Evolutionary conservation across 1,140 invertebrate species (phyloP), one percentile per base, ranked within the genome.

Genomic region (Trachymyrmex cornetzi): DNA sequence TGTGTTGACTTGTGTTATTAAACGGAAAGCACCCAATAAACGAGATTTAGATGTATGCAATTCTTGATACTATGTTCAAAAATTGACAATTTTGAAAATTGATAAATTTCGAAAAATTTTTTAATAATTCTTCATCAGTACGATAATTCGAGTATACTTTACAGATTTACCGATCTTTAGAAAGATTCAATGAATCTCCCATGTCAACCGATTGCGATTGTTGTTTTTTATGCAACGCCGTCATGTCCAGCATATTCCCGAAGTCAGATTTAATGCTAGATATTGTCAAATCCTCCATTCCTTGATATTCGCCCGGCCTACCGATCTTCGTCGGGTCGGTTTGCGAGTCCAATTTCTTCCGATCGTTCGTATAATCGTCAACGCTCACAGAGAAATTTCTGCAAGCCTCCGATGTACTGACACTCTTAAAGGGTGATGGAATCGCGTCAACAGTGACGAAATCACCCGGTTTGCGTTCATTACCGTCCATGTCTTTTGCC

Each of bases 121-220:
- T 27, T 4, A 38, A 14, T 16, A 14, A 61, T n/a, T 61, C 16
- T 77, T 44, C 16, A 59, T 2, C 14, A 61, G 1, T 59, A 77
- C 9, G 16, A 38, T 77, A 38, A 34, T 53, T 27, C 6, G 24
- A 69, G 12, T 24, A 50, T 74, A 77, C 5, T n/a, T 74, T 14
- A n/a, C 11, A 27, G n/a, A 16, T 85, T 77, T 93, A 90, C 50
- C 94, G 92, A 82, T 95, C 94, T 75, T 95, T 95, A 5, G 94
- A 93, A 24, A 95, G 87, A 92, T 95, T 95, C 53, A 95, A 85
- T 5, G 94, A 94, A 61, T 95, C 94, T 9, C 89, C 92, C 11
- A 88, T 88, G n/a, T 95, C 94, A 6, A 48, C 38, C 1, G 74
- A 77, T 77, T 91, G 87, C 7, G 92, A 79, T 24, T 93, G 91